These are phyloP conservation scores for Meandrusa payeni DNA, from an alignment of 2,888 invertebrate species.

Conservation along the genomic window DNA sequence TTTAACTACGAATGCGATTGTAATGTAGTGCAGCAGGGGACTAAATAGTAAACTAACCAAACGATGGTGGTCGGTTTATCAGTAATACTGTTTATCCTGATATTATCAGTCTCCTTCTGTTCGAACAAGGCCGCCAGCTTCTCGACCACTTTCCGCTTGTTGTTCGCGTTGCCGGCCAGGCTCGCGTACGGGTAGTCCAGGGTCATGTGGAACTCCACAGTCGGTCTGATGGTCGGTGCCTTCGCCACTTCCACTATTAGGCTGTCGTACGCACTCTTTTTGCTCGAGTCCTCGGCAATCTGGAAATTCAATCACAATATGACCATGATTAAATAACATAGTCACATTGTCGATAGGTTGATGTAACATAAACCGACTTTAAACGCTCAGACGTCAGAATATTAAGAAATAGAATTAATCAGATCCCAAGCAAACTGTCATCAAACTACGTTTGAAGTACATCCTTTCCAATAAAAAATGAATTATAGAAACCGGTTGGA, in stretches of 20 bases:
- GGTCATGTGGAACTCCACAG: conserved; percentile 90
- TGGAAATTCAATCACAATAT: conserved; percentile 34
- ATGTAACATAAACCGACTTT: too few relatives aligned
- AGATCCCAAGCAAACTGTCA: too few relatives aligned
- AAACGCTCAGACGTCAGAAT: too few relatives aligned
- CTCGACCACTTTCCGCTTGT: conserved; percentile 90
- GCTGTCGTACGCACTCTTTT: conserved; percentile 89
- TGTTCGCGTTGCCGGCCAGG: conserved; percentile 85
- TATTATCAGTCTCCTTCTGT: conserved; percentile 86
- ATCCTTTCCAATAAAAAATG: too few relatives aligned
- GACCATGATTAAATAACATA: too few relatives aligned
- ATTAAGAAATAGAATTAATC: too few relatives aligned
- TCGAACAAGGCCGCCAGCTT: conserved; percentile 89
- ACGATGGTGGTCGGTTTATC: conserved; percentile 85
- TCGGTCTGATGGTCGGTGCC: conserved; percentile 83
- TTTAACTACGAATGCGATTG: too few relatives aligned
- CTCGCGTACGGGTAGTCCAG: conserved; percentile 85
- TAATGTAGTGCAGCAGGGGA: too few relatives aligned
- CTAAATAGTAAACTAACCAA: conserved; percentile 69
- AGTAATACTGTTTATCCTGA: conserved; percentile 86
- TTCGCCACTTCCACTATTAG: conserved; percentile 87
- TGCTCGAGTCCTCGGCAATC: conserved; percentile 87
- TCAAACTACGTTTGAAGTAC: too few relatives aligned
- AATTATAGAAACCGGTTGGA: too few relatives aligned
- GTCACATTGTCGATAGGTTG: too few relatives aligned